These are phyloP conservation scores for Phataginus tetradactyla DNA, from an alignment of 2,797 vertebrate genomes.

Conservation along the genomic window DNA sequence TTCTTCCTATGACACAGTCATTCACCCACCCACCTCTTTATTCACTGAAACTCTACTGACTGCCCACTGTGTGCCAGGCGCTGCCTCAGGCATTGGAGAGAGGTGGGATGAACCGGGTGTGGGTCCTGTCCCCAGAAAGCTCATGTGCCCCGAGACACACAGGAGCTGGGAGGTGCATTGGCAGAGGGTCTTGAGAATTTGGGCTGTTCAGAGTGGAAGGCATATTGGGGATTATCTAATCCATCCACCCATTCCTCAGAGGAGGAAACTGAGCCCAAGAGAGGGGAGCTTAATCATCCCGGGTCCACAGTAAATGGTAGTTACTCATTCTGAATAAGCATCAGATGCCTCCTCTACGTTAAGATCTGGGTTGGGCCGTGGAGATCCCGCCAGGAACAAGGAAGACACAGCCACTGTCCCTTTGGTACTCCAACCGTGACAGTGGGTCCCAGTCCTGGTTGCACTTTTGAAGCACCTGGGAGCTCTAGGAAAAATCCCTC, in stretches of 20 bases:
- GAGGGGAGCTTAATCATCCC: background rate
- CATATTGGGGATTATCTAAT: rapidly evolving
- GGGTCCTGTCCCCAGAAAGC: background rate
- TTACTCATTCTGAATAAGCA: background rate
- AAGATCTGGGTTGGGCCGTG: background rate
- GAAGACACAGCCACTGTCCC: background rate
- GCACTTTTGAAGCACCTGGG: background rate
- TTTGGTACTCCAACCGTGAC: background rate
- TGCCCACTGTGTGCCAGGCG: background rate
- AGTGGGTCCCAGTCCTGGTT: background rate
- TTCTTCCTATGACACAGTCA: background rate
- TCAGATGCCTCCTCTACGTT: background rate
- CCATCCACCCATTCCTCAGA: background rate
- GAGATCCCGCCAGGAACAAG: background rate
- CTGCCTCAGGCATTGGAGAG: background rate
- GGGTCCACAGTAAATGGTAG: background rate
- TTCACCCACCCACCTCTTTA: background rate
- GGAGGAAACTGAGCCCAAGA: background rate
- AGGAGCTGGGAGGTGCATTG: rapidly evolving
- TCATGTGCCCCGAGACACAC: background rate
- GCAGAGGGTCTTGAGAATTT: background rate
- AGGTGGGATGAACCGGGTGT: background rate
- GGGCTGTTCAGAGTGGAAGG: background rate
- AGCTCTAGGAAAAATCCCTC: background rate
- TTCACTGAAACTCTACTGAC: background rate